Conservation (phyloP, 2,797 vertebrate species). For the Aulostomus chinensis region DNA sequence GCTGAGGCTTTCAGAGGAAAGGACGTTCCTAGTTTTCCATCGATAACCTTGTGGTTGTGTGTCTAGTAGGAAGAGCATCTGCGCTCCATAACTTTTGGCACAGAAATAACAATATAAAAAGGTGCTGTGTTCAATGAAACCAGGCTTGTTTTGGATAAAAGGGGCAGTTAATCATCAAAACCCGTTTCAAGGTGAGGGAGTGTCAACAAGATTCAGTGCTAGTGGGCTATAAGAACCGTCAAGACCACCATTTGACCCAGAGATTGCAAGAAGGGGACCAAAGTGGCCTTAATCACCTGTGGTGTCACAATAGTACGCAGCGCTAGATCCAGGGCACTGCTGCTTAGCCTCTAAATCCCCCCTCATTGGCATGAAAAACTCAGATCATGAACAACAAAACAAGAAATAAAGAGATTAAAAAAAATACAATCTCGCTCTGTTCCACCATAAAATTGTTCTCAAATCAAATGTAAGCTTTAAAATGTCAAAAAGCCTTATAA, state of each 20-base stretch:
- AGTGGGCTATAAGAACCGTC: conserved; percentile 12
- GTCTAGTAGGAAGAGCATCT: conserved; percentile 6
- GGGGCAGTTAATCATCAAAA: conserved; percentile 32
- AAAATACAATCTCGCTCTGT: conserved; percentile 31
- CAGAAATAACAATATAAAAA: conserved; percentile 14
- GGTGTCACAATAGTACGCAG: conserved; percentile 23
- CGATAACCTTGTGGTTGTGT: conserved; percentile 12
- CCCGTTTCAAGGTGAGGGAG: conserved; percentile 33
- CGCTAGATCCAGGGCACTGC: conserved; percentile 25
- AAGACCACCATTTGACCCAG: conserved; percentile 1
- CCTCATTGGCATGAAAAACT: conserved; percentile 50
- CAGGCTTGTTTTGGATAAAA: conserved; percentile 11
- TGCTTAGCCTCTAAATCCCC: conserved; percentile 39
- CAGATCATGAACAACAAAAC: conserved; percentile 13
- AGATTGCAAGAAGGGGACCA: conserved; percentile 7
- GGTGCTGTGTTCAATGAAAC: conserved; percentile 5
- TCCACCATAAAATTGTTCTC: conserved; percentile 43
- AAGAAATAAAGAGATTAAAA: conserved; percentile 18
- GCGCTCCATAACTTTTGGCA: conserved; percentile 9
- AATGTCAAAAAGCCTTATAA: conserved; percentile 39
- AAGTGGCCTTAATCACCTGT: conserved; percentile 1
- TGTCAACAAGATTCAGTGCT: conserved; percentile 38
- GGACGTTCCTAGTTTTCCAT: conserved; percentile 17
- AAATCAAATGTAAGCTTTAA: conserved; percentile 41
- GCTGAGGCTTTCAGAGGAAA: conserved; percentile 47